phyloP scores from a whole-genome alignment of 2,888 invertebrate genomes.

The Pherbina coryleti region DNA sequence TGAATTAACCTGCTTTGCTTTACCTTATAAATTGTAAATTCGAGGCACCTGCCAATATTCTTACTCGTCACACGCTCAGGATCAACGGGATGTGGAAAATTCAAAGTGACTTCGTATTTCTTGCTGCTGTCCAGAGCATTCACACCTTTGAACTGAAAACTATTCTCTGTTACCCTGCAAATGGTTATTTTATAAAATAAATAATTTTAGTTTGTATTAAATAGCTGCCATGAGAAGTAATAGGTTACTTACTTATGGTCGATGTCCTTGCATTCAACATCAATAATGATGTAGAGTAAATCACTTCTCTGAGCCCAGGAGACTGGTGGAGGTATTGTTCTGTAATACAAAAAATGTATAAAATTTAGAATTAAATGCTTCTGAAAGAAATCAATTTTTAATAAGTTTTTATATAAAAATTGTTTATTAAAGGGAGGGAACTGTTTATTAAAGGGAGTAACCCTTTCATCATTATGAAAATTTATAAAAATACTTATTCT shows the following conservation, averaged over 20 bases:
- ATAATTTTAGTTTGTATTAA: not conserved
- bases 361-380: no score
- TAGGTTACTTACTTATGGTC: constrained; percentile 76
- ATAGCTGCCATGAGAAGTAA: not conserved
- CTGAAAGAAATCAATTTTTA: no score
- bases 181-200: not conserved
- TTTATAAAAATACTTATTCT: no score
- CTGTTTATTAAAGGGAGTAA: no score
- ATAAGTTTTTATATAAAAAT: no score
- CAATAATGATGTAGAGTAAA: constrained; percentile 88
- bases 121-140: constrained; percentile 85
- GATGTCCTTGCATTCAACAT: constrained; percentile 90
- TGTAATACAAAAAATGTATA: constrained; percentile 48
- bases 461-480: no score
- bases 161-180: constrained; percentile 77
- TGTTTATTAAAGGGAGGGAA: no score
- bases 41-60: constrained; percentile 81
- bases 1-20: not conserved
- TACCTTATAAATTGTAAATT: constrained; percentile 79
- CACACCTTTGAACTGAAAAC: constrained; percentile 85
- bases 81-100: constrained; percentile 85
- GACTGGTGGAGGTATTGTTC: constrained; percentile 80
- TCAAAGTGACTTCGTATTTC: constrained; percentile 88
- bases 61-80: constrained; percentile 81
- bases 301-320: constrained; percentile 94